A percentile compares a stretch with the other conserved stretches of the same genome.
Evolutionary conservation across 37 sponge, comb jelly and placozoan species (phyloP).

Genomic region (Bolinopsis microptera): DNA sequence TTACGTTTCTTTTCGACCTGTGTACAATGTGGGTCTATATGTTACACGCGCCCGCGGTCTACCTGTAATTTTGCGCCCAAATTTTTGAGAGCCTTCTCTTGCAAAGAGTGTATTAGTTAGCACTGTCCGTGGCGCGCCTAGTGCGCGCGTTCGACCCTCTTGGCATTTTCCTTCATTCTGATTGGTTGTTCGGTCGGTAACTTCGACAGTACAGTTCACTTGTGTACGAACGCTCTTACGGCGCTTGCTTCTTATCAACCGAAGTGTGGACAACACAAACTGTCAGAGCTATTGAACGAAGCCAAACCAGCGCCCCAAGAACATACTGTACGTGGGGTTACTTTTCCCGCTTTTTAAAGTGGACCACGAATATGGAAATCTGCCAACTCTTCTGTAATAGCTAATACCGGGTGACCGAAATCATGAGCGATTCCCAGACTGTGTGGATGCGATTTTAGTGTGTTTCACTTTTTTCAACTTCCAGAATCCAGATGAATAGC

Average conservation of each 20-base stretch:
- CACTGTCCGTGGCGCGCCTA: conserved; percentile 15
- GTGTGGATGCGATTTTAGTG: too few species aligned
- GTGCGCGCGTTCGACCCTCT: neutral
- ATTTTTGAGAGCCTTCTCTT: neutral
- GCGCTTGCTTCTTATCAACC: neutral
- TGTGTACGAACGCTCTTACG: neutral
- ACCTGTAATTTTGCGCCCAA: conserved; percentile 59
- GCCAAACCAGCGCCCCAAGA: too few species aligned
- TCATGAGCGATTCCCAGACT: too few species aligned
- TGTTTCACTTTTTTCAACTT: too few species aligned
- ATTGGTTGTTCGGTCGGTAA: neutral
- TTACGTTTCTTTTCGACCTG: neutral
- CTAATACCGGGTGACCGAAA: too few species aligned
- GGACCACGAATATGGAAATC: too few species aligned
- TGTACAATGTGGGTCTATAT: neutral
- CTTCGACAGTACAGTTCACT: neutral
- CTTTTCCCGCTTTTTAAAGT: too few species aligned
- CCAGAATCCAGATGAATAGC: too few species aligned
- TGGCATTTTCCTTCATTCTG: conserved; percentile 1
- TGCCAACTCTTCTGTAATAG: too few species aligned
- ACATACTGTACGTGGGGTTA: too few species aligned
- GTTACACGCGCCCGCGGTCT: conserved; percentile 43
- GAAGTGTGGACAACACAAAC: neutral
- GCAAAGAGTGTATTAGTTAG: conserved; percentile 35
- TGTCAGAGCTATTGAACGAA: too few species aligned